Base-by-base conservation (phyloP, 2,113 vertebrate genomes). In the Bubo scandiacus region DNA sequence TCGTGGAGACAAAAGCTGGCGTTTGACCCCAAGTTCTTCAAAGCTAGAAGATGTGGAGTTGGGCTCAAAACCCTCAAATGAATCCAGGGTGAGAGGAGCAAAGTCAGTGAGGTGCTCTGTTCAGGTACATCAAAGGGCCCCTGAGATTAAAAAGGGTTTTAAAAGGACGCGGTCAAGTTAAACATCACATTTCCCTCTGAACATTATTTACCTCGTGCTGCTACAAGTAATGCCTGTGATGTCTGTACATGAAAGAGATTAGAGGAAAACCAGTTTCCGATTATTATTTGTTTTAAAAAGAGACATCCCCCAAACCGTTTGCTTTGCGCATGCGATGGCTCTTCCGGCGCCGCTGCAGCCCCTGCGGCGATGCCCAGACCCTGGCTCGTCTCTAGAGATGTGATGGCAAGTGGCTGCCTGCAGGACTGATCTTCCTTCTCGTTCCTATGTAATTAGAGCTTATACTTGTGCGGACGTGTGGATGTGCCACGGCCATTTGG, bases 401-500 rank as follows among this genome's bases (percentile, higher is more conserved):
- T 21, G 91, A 52, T n/a, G 72, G 58, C 23, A 23, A 5, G 17
- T 0, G 15, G 32, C 42, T 8, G 29, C 6, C 34, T 30, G 57
- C 63, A 58, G 85, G 47, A 3, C 57, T 57, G 43, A 49, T 55
- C 49, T 54, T 45, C 63, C 68, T 70, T 82, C 65, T 88, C 1
- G 17, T 45, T 22, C n/a, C 82, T 58, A 3, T 0, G 21, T 2
- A 43, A 49, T 30, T 20, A 27, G 1, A 45, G 68, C 5, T 71
- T 4, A 14, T 9, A 8, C 16, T 8, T 23, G 85, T 4, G 22
- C 1, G 7, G 57, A 25, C 16, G 2, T 1, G 38, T 0, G 29
- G 40, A 20, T 2, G 7, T 54, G 52, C 80, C 67, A 34, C 0
- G 3, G 59, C 55, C 38, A 2, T 26, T 51, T 47, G 81, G 70